Percentiles rank a stretch among this genome's conserved stretches.
Conservation (phyloP, 1,140 invertebrate species). For the Apis florea region DNA sequence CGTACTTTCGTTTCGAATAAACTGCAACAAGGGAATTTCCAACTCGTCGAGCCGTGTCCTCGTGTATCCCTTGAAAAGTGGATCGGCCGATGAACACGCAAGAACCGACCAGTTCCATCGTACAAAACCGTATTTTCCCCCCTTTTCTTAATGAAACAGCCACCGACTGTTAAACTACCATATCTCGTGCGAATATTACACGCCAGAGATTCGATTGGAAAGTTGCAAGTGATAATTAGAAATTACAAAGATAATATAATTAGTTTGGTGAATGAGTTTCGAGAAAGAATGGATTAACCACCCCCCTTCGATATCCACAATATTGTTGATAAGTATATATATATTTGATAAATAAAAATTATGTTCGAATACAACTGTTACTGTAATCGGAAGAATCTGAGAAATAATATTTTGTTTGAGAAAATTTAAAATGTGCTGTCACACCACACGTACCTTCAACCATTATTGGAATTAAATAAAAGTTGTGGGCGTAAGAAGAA, state of each 20-base stretch:
- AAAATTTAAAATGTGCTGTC: too few relatives aligned
- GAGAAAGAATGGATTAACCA: too few relatives aligned
- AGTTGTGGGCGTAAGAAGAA: not conserved
- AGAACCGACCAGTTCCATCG: conserved; percentile 13
- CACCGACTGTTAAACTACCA: not conserved
- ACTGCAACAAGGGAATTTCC: not conserved
- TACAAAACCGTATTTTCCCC: not conserved
- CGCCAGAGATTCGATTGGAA: conserved; percentile 6
- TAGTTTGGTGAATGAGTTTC: too few relatives aligned
- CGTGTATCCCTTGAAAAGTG: not conserved
- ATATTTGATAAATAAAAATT: too few relatives aligned
- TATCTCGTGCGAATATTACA: conserved; percentile 16
- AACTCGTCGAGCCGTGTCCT: conserved; percentile 19
- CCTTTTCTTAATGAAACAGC: conserved; percentile 19
- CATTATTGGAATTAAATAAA: not conserved
- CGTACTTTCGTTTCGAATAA: conserved; percentile 15
- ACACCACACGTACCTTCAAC: not conserved
- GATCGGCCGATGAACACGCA: conserved; percentile 4
- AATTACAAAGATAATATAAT: conserved; percentile 57
- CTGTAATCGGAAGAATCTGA: too few relatives aligned
- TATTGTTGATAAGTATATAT: too few relatives aligned
- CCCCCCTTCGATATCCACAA: too few relatives aligned
- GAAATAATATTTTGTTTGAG: too few relatives aligned
- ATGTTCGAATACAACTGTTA: too few relatives aligned
- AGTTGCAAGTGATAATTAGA: conserved; percentile 60